phyloP scores from a whole-genome alignment of 2,113 vertebrate genomes.

The Chelonoidis abingdonii region DNA sequence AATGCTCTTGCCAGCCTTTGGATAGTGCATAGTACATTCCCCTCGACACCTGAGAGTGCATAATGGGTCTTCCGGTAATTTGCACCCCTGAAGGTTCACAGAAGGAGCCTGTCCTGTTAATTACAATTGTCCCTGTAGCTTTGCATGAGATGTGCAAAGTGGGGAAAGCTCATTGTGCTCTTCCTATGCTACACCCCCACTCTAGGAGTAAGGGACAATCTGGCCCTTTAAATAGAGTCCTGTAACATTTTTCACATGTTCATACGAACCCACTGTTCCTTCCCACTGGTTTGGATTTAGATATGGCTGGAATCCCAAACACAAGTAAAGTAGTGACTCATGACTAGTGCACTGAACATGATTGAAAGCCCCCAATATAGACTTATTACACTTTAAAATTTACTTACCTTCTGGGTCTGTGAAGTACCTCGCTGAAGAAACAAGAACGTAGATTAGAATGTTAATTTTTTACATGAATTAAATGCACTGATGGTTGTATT shows the following conservation, averaged over 20 bases:
- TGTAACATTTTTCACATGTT: background rate
- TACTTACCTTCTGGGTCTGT: background rate
- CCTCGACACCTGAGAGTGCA: background rate
- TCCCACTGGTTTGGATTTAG: background rate
- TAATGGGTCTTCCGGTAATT: background rate
- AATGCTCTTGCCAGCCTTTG: rapidly evolving
- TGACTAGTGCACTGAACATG: background rate
- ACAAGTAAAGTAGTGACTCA: background rate
- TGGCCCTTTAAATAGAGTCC: background rate
- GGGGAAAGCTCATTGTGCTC: background rate
- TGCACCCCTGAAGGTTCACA: background rate
- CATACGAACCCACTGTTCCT: background rate
- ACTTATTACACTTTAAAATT: background rate
- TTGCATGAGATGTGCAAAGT: background rate
- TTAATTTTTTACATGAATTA: background rate
- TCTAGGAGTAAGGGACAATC: background rate
- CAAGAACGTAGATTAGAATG: background rate
- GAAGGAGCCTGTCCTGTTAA: background rate
- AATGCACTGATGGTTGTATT: background rate
- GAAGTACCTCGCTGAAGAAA: background rate
- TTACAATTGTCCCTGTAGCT: background rate
- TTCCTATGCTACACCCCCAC: background rate
- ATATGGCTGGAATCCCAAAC: background rate
- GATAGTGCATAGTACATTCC: background rate
- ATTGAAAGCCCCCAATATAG: background rate